A percentile compares a stretch with the other conserved stretches of the same genome.
These are phyloP conservation scores for Ametastegia equiseti DNA, from an alignment of 2,888 invertebrate species.

Conservation along the genomic window DNA sequence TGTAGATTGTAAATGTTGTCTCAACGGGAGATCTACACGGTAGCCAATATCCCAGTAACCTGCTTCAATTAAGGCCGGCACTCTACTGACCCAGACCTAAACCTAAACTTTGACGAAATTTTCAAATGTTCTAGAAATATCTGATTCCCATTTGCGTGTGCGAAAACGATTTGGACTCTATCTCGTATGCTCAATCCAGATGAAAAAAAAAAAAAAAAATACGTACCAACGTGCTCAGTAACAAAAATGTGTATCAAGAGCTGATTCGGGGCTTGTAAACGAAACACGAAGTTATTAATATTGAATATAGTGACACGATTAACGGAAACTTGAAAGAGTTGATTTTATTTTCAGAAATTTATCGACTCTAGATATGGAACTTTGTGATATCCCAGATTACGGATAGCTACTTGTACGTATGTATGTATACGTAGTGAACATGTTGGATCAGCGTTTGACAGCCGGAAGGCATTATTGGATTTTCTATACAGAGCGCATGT, in stretches of 20 bases:
- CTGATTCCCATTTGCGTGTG: neutral
- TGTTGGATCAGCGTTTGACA: constrained; percentile 7
- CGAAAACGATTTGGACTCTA: neutral
- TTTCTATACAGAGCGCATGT: neutral
- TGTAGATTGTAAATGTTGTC: neutral
- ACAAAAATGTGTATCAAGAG: neutral
- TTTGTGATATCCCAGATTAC: too few species aligned
- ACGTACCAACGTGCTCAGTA: too few species aligned
- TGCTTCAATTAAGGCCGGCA: constrained; percentile 12
- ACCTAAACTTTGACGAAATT: neutral
- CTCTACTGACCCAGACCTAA: constrained; percentile 16
- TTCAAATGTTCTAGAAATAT: neutral
- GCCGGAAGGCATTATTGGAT: neutral
- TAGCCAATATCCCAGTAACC: neutral
- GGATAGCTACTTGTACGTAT: neutral
- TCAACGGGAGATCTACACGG: neutral
- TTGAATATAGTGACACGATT: neutral
- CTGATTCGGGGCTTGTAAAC: neutral
- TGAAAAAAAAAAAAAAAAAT: too few species aligned
- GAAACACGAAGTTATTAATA: neutral
- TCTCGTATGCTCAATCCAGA: neutral
- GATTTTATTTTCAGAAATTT: too few species aligned
- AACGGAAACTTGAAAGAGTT: too few species aligned
- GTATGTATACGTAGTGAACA: neutral
- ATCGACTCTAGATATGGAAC: too few species aligned